phyloP scores from a whole-genome alignment of 35 echinoderm and acorn worm genomes.

The Ophioderma brevispina region DNA sequence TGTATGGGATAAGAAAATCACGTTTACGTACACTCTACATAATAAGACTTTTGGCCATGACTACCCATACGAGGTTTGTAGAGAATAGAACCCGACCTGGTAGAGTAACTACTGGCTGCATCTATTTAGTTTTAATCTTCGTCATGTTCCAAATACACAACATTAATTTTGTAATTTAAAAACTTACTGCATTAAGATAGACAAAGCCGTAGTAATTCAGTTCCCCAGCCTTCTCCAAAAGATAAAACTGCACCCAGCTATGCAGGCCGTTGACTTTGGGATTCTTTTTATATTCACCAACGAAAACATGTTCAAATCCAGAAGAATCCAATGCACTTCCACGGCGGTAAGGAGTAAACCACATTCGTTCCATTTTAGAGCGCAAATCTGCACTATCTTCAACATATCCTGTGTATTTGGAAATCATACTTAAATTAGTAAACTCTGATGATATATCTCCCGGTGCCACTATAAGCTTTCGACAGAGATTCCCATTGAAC shows the following conservation, averaged over 20 bases:
- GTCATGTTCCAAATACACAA: too few relatives aligned
- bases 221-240: slow-evolving; percentile 58
- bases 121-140: too few relatives aligned
- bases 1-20: too few relatives aligned
- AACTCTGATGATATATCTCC: too few relatives aligned
- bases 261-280: slow-evolving; percentile 75
- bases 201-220: slow-evolving; percentile 84
- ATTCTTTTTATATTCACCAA: slow-evolving; percentile 73
- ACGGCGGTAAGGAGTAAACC: slow-evolving; percentile 65
- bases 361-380: slow-evolving; percentile 42
- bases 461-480: neutral
- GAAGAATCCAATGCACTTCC: slow-evolving; percentile 47
- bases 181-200: neutral
- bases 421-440: too few relatives aligned
- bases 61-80: too few relatives aligned
- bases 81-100: too few relatives aligned
- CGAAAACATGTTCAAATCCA: slow-evolving; percentile 88
- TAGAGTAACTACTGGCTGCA: too few relatives aligned
- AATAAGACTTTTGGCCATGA: too few relatives aligned
- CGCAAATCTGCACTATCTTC: slow-evolving; percentile 7
- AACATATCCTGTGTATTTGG: slow-evolving; percentile 40
- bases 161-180: neutral
- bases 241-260: slow-evolving; percentile 86
- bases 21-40: too few relatives aligned
- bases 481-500: neutral